Conservation (phyloP, 2,888 invertebrate species). For the Agonopterix subpropinquella region DNA sequence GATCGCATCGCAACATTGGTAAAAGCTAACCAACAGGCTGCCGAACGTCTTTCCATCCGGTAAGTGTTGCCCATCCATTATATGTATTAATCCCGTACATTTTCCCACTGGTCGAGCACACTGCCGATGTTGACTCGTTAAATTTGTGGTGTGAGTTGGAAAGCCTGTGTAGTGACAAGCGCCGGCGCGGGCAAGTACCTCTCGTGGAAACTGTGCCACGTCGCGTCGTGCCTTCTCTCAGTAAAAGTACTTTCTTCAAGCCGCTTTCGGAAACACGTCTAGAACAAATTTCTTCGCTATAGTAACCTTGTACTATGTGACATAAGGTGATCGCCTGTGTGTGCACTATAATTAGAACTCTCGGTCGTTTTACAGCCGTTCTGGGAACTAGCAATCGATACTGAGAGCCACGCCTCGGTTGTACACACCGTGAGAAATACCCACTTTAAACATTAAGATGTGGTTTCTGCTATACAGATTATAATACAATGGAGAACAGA, state of each 20-base stretch:
- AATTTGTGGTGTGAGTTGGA: constrained; percentile 45
- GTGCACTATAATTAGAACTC: constrained; percentile 56
- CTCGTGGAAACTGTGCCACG: constrained; percentile 71
- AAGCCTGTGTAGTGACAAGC: constrained; percentile 38
- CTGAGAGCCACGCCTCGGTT: constrained; percentile 22
- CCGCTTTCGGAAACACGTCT: constrained; percentile 71
- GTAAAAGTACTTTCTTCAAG: constrained; percentile 74
- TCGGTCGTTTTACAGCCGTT: constrained; percentile 39
- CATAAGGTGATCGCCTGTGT: constrained; percentile 53
- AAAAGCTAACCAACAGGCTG: constrained; percentile 9
- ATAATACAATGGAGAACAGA: not conserved
- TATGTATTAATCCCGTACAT: constrained; percentile 38
- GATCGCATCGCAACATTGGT: not conserved
- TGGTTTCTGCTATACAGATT: not conserved
- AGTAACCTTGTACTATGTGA: constrained; percentile 65
- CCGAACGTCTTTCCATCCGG: constrained; percentile 30
- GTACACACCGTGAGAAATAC: constrained; percentile 13
- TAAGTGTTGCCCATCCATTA: constrained; percentile 24
- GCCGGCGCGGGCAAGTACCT: constrained; percentile 22
- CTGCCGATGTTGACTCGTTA: constrained; percentile 24
- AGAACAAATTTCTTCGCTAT: constrained; percentile 59
- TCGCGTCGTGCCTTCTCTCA: constrained; percentile 55
- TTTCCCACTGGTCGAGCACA: constrained; percentile 26
- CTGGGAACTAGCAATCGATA: constrained; percentile 48
- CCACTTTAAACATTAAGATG: not conserved